phyloP scores from a whole-genome alignment of 1,140 invertebrate species.

The Lineus longissimus region DNA sequence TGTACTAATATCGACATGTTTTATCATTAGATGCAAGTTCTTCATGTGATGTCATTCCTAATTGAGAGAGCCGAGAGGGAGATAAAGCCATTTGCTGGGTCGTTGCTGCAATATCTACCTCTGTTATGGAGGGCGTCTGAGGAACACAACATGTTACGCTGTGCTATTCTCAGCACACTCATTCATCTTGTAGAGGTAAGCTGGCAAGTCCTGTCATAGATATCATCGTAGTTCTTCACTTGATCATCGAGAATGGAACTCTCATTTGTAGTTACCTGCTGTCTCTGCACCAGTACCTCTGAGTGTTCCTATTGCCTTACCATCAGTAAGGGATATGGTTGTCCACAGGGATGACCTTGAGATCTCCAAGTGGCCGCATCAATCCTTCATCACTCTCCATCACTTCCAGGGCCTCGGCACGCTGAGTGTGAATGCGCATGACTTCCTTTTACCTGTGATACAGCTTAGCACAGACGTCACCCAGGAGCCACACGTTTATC shows the following conservation, averaged over 20 bases:
- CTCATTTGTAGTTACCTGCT: too few species aligned
- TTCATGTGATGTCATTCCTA: constrained; percentile 84
- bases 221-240: background rate
- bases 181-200: constrained; percentile 73
- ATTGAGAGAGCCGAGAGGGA: constrained; percentile 77
- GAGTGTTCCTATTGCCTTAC: too few species aligned
- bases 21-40: constrained; percentile 72
- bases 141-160: constrained; percentile 84
- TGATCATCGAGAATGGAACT: too few species aligned
- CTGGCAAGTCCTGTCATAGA: too few species aligned
- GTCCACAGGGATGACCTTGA: too few species aligned
- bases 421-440: constrained; percentile 58
- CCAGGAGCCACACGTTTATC: constrained; percentile 78
- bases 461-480: constrained; percentile 71
- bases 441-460: constrained; percentile 73
- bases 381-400: too few species aligned
- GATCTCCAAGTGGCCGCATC: too few species aligned
- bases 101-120: constrained; percentile 78
- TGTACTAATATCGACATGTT: too few species aligned
- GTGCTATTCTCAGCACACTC: constrained; percentile 83
- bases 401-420: constrained; percentile 62
- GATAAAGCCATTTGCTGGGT: constrained; percentile 65
- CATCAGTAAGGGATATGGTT: too few species aligned
- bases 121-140: constrained; percentile 81
- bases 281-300: too few species aligned